A percentile compares a stretch with the other conserved stretches of the same genome.
Conservation (phyloP, 2,888 invertebrate genomes). For the Dryococelus australis region DNA sequence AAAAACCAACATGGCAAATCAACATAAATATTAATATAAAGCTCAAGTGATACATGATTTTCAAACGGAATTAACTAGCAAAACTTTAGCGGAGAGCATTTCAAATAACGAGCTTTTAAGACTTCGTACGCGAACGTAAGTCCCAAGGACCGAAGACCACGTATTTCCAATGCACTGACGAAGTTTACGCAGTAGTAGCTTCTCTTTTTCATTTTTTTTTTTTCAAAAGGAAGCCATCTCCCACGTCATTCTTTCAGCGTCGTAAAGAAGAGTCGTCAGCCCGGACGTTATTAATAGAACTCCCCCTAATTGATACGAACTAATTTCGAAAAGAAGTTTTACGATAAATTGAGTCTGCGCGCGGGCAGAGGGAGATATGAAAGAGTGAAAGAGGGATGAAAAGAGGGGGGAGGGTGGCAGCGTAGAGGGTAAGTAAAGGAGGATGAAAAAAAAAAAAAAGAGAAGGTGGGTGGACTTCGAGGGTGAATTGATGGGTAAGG, state of each 20-base stretch:
- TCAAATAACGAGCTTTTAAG: not conserved
- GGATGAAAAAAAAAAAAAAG: too few relatives aligned
- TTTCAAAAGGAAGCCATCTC: not conserved
- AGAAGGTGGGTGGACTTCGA: too few relatives aligned
- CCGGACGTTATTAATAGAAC: constrained; percentile 3
- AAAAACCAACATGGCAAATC: too few relatives aligned
- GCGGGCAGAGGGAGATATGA: not conserved
- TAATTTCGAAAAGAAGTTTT: constrained; percentile 3
- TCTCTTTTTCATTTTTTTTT: not conserved
- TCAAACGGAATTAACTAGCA: not conserved
- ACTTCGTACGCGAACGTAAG: not conserved
- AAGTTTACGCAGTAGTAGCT: not conserved
- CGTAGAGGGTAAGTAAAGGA: too few relatives aligned
- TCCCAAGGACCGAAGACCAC: not conserved
- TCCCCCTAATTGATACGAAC: not conserved
- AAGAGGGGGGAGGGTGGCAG: not conserved
- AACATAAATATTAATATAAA: too few relatives aligned
- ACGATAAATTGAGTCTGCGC: constrained; percentile 10
- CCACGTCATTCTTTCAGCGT: not conserved
- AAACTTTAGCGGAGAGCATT: not conserved
- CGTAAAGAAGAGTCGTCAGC: not conserved
- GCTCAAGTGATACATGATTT: not conserved
- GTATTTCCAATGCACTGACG: not conserved
- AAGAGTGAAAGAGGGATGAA: not conserved
- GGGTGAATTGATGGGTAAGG: too few relatives aligned